These are phyloP conservation scores for Daboia siamensis DNA, from an alignment of 2,113 vertebrate genomes.

Conservation along the genomic window DNA sequence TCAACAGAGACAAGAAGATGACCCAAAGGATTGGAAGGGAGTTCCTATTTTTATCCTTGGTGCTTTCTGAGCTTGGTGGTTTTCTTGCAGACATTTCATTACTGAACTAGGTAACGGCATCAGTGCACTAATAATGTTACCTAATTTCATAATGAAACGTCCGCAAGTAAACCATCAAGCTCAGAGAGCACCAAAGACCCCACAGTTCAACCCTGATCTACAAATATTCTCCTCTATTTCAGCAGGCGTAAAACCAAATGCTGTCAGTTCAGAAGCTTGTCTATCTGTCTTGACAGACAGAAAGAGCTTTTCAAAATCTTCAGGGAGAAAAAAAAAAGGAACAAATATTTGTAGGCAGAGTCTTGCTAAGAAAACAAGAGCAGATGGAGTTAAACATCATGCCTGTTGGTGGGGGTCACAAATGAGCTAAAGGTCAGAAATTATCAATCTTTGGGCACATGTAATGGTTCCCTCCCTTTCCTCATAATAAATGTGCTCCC, in stretches of 20 bases:
- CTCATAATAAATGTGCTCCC: conserved; percentile 19
- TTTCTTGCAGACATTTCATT: no score
- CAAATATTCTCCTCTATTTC: no score
- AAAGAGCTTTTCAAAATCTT: background rate
- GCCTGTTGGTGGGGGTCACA: conserved; percentile 31
- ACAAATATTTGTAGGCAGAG: conserved; percentile 5
- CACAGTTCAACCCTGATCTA: no score
- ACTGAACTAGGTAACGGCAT: no score
- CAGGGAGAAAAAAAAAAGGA: background rate
- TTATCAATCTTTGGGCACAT: conserved; percentile 26
- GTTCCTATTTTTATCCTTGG: no score
- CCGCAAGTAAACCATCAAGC: no score
- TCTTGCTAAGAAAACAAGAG: conserved; percentile 11
- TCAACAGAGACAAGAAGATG: background rate
- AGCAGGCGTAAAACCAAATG: background rate
- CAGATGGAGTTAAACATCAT: conserved; percentile 19
- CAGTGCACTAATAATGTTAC: no score
- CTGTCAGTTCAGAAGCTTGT: background rate
- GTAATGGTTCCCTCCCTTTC: background rate
- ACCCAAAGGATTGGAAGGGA: background rate
- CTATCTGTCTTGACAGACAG: background rate
- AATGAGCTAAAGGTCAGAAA: conserved; percentile 19
- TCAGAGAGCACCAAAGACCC: no score
- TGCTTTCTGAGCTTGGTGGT: no score
- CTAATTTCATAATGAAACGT: no score